Conservation (phyloP, 2,888 invertebrate species). For the Oscheius myriophilus region DNA sequence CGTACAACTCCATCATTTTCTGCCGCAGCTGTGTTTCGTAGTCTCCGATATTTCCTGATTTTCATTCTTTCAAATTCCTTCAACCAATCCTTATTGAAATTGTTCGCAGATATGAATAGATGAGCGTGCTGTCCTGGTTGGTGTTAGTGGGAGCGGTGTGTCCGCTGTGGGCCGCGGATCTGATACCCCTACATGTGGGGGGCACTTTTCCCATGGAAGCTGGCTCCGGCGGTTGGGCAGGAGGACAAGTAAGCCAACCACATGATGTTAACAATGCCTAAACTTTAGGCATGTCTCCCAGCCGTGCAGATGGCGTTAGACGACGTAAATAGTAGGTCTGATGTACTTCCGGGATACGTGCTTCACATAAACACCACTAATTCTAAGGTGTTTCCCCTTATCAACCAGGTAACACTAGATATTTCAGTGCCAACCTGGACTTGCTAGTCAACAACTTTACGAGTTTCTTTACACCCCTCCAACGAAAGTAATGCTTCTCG, state of each 20-base stretch:
- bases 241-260: conserved; percentile 78
- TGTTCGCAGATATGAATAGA: conserved; percentile 26
- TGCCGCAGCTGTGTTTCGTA: too few relatives aligned
- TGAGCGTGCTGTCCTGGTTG: conserved; percentile 30
- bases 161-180: conserved; percentile 37
- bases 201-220: conserved; percentile 91
- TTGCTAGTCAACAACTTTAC: conserved; percentile 97
- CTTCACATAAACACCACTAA: conserved; percentile 67
- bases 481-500: conserved; percentile 90
- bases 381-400: conserved; percentile 57
- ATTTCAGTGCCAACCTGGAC: conserved; percentile 92
- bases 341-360: conserved; percentile 66
- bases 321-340: conserved; percentile 80
- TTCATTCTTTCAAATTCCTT: too few relatives aligned
- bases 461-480: conserved; percentile 87
- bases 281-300: conserved; percentile 85
- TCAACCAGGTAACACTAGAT: background rate
- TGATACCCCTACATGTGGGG: conserved; percentile 82
- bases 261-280: background rate
- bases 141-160: conserved; percentile 29
- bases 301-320: conserved; percentile 94
- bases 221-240: conserved; percentile 89
- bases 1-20: too few relatives aligned
- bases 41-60: too few relatives aligned
- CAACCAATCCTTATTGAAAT: too few relatives aligned